These are phyloP conservation scores for Halictus rubicundus DNA, from an alignment of 1,140 invertebrate species.

Conservation along the genomic window DNA sequence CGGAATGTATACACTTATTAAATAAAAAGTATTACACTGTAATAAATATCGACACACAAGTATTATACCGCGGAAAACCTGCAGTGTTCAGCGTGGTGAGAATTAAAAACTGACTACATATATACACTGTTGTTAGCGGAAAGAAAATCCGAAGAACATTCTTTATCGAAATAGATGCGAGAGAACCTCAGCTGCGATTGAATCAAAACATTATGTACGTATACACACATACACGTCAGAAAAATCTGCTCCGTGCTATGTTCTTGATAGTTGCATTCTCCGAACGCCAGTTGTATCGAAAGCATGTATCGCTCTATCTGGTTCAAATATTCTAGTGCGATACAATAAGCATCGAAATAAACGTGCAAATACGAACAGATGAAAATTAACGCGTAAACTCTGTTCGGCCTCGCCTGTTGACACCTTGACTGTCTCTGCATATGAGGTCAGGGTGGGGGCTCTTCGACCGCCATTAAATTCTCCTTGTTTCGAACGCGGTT, in stretches of 20 bases:
- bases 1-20: background rate
- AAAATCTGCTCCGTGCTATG: slow-evolving; percentile 35
- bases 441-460: slow-evolving; percentile 42
- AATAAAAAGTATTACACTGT: slow-evolving; percentile 8
- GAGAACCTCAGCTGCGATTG: slow-evolving; percentile 36
- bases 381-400: slow-evolving; percentile 44
- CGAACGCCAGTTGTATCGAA: slow-evolving; percentile 5
- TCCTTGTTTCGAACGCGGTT: slow-evolving; percentile 31
- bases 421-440: slow-evolving; percentile 54
- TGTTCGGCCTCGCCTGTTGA: slow-evolving; percentile 55
- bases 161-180: slow-evolving; percentile 19
- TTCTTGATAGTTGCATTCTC: slow-evolving; percentile 20
- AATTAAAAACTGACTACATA: slow-evolving; percentile 10
- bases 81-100: background rate
- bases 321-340: slow-evolving; percentile 5
- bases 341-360: slow-evolving; percentile 14
- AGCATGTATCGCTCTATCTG: background rate
- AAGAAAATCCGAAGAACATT: slow-evolving; percentile 15
- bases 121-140: background rate
- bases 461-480: slow-evolving; percentile 34
- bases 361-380: slow-evolving; percentile 33
- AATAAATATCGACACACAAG: slow-evolving; percentile 8
- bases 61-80: background rate
- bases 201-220: slow-evolving; percentile 49
- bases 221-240: slow-evolving; percentile 38